A percentile compares a stretch with the other conserved stretches of the same genome.
phyloP scores from a whole-genome alignment of 2,888 invertebrate genomes.

The Zygaena filipendulae region DNA sequence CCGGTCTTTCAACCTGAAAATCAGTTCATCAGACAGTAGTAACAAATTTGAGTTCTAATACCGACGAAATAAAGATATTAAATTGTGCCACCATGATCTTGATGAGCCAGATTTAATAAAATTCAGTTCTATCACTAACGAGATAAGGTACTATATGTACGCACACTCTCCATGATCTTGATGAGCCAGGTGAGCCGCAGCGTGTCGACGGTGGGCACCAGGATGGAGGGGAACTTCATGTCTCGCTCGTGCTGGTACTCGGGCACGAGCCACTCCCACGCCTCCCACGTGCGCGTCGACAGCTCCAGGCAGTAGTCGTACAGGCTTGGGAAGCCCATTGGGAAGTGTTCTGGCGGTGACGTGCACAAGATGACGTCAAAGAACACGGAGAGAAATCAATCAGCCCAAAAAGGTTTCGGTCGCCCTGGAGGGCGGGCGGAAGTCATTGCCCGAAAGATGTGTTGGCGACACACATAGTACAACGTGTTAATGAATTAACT shows the following conservation, averaged over 20 bases:
- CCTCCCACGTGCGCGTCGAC: constrained; percentile 76
- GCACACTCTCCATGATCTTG: constrained; percentile 78
- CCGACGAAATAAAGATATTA: not conserved
- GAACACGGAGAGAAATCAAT: no score
- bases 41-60: constrained; percentile 72
- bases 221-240: constrained; percentile 80
- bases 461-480: no score
- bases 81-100: not conserved
- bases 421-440: no score
- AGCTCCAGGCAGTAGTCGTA: constrained; percentile 87
- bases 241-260: constrained; percentile 77
- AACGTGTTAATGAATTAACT: no score
- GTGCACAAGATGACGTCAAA: no score
- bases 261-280: constrained; percentile 86
- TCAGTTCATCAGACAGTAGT: no score
- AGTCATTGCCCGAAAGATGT: no score
- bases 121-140: no score
- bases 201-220: constrained; percentile 90
- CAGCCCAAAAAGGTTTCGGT: no score
- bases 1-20: constrained; percentile 76
- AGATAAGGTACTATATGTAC: no score
- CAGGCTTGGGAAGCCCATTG: constrained; percentile 75
- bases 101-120: no score
- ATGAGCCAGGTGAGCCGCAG: constrained; percentile 83
- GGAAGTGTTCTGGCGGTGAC: constrained; percentile 80